These are phyloP conservation scores for Allygus modestus DNA, from an alignment of 2,888 invertebrate species.

Conservation along the genomic window DNA sequence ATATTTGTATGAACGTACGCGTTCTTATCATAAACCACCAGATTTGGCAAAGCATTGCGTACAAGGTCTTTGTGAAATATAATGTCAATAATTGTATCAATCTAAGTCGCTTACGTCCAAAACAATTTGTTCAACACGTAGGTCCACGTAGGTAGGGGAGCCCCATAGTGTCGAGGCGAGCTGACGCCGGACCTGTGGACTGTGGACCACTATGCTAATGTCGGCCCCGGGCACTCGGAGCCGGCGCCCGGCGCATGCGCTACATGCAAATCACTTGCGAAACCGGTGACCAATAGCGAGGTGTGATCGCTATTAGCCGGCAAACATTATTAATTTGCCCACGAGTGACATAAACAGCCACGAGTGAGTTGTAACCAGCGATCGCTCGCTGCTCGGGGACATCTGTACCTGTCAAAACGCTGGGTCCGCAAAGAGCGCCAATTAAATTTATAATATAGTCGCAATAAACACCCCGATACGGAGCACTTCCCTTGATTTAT, in stretches of 20 bases:
- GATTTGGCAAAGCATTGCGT: too few species aligned
- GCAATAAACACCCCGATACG: neutral
- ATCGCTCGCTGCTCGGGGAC: conserved; percentile 11
- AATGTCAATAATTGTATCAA: too few species aligned
- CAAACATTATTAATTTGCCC: conserved; percentile 50
- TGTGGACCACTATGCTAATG: conserved; percentile 44
- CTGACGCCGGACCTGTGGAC: neutral
- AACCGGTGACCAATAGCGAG: conserved; percentile 47
- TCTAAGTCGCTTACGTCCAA: too few species aligned
- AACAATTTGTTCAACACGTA: too few species aligned
- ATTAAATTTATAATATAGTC: conserved; percentile 10
- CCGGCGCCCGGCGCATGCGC: conserved; percentile 40
- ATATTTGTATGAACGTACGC: too few species aligned
- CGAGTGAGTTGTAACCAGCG: conserved; percentile 40
- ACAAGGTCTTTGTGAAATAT: too few species aligned
- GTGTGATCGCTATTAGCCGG: conserved; percentile 56
- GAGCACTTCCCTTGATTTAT: conserved; percentile 24
- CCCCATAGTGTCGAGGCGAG: too few species aligned
- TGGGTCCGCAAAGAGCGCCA: neutral
- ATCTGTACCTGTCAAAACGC: conserved; percentile 33
- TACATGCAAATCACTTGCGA: conserved; percentile 44
- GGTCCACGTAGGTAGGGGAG: too few species aligned
- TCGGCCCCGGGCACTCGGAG: neutral
- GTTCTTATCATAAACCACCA: too few species aligned
- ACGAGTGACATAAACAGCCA: conserved; percentile 39